Base-by-base conservation (phyloP, 2,113 vertebrate species). In the Lepus europaeus region DNA sequence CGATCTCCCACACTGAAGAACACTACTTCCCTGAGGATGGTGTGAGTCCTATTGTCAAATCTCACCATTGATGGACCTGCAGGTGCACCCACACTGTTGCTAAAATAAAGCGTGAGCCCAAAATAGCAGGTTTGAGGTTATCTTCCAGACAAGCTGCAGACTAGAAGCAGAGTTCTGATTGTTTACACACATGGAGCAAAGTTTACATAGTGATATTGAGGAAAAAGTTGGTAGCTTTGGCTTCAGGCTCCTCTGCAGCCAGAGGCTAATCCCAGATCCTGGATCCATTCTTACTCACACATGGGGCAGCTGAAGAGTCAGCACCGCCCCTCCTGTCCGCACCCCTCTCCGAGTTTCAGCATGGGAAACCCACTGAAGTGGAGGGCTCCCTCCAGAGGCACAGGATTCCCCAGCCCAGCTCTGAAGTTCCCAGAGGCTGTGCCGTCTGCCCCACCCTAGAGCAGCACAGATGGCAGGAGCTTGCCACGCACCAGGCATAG, bases 11-110 rank as follows among this genome's bases (percentile, higher is more conserved):
- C 11, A 19, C 27, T 27, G 19, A 51, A 36, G 14, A 19, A 7
- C 2, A 22, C n/a, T 11, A 17, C n/a, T 45, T 80, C n/a, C 19
- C 31, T 9, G 4, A 63, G 27, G 2, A 11, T 1, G 20, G 1
- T 36, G 4, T n/a, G 45, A 85, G 13, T 61, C 33, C 6, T 33
- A 22, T 17, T 59, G 17, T 20, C 36, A 76, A 76, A 31, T 27
- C 53, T 59, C 17, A 9, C 33, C 29, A 25, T 70, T 72, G 70
- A 56, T 3, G 1, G 29, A 81, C 33, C 70, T 13, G 31, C 22
- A 61, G 13, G 13, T 13, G 0, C 23, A 39, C 59, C 51, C 25
- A 13, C 11, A 33, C 61, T 88, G 4, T 33, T 89, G 74, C n/a
- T 69, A 66, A 49, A 17, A 85, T 27, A 77, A 89, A 85, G 4